phyloP scores from a whole-genome alignment of 2,888 invertebrate genomes.

The Lithophane ornitopus region DNA sequence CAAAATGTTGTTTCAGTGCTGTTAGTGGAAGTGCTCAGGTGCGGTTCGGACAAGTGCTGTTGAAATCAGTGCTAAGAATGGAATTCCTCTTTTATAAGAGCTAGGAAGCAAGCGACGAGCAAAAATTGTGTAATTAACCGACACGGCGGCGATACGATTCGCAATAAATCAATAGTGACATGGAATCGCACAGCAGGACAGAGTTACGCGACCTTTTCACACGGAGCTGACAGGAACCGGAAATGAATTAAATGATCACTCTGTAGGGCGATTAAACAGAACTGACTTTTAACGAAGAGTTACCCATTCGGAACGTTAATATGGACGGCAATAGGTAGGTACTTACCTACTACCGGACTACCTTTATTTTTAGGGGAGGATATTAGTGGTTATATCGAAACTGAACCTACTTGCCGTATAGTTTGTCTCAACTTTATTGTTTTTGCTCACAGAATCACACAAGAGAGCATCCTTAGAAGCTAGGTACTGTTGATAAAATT shows the following conservation, averaged over 20 bases:
- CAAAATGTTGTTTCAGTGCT: too few relatives aligned
- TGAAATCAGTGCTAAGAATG: too few relatives aligned
- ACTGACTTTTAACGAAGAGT: slow-evolving; percentile 18
- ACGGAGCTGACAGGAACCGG: not conserved
- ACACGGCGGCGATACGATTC: slow-evolving; percentile 31
- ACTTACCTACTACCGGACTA: not conserved
- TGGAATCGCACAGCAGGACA: slow-evolving; percentile 21
- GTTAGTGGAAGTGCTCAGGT: too few relatives aligned
- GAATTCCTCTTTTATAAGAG: too few relatives aligned
- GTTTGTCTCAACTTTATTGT: too few relatives aligned
- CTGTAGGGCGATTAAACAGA: slow-evolving; percentile 19
- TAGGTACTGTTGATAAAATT: too few relatives aligned
- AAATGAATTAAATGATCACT: slow-evolving; percentile 48
- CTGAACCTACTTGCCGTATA: not conserved
- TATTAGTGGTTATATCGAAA: not conserved
- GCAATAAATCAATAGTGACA: slow-evolving; percentile 47
- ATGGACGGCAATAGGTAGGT: not conserved
- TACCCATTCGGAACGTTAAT: not conserved
- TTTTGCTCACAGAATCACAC: too few relatives aligned
- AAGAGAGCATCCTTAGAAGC: too few relatives aligned
- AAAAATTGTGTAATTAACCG: slow-evolving; percentile 42
- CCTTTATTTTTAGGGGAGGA: not conserved
- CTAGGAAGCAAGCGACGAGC: slow-evolving; percentile 4
- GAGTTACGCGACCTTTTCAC: slow-evolving; percentile 29
- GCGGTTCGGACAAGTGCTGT: too few relatives aligned